Base-by-base conservation (phyloP, 2,888 invertebrate species). In the Muscina levida region DNA sequence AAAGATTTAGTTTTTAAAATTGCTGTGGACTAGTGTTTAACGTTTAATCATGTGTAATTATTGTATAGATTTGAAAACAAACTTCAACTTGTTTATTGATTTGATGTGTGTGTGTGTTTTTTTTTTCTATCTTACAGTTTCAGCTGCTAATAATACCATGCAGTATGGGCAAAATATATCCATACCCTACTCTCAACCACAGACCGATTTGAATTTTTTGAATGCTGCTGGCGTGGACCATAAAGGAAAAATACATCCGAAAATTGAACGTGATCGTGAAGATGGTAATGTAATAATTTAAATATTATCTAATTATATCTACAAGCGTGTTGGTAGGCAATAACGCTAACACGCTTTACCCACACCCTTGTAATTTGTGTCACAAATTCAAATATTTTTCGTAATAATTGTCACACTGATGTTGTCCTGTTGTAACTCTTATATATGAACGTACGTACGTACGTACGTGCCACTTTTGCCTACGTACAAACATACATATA, bases 151-250 rank as follows among this genome's bases (percentile, higher is more conserved):
- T 84, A 89, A 89, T 82, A 86, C 85, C 76, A 89, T 91, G 90
- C 91, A 91, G 87, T 91, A 91, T 87, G 90, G 91, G 79, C 91
- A 91, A 80, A 91, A 91, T 87, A 90, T 91, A 82, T 90, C 91
- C 83, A 90, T 90, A 87, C 90, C 91, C 66, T 91, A 91, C 85
- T 89, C 90, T 70, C 91, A 91, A 82, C 91, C 90, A 53, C 91
- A 91, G 85, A 87, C 86, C 82, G 90, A 90, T 88, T 88, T 90
- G 77, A 91, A 90, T 86, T 91, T 91, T 85, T 87, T 91, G 80
- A 91, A 89, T 86, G 86, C 89, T 80, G 81, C 81, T 62, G 77
- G 77, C 17, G 59, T 81, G 77, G 91, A 91, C 87, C 91, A 91
- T 85, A 91, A 91, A 86, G 89, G 89, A 84, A 91, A 91, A 89